Evolutionary conservation across 2,888 invertebrate species (phyloP), one percentile per base, ranked within the genome.

Genomic region (Rhingia rostrata): DNA sequence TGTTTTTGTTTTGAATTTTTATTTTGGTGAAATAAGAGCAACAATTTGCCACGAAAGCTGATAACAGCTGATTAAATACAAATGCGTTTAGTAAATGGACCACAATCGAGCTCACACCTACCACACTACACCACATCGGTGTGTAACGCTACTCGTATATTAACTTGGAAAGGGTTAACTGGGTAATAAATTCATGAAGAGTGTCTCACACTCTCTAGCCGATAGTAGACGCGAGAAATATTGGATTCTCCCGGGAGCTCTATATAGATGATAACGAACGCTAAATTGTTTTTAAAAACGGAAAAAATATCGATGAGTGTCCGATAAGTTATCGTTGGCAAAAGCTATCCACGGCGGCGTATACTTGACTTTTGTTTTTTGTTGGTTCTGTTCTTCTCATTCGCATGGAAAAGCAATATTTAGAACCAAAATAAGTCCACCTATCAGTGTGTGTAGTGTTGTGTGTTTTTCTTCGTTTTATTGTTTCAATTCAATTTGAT

Each of bases 41-140:
- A 79, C 67, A 83, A 73, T 53, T 60, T 41, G 51, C 74, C 30
- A 41, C 39, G 43, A 10, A 37, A 22, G 30, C 63, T 69, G 83
- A 83, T 83, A 83, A 83, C 79, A 74, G 35, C 45, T 69, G 78
- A 83, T 83, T 73, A 78, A 78, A 72, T 22, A 73, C 33, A 47
- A 83, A 78, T 73, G 72, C 78, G 49, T 53, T 53, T 67, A 30
- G 6, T 9, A 63, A 53, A 73, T 83, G 73, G 64, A 69, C 69
- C 79, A 69, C 58, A 69, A 67, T 53, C 73, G 14, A 10, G 22
- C n/a, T 49, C 56, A 45, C 61, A 39, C 54, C 30, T 10, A 10
- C 43, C 49, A 33, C 12, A 33, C 14, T 54, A 30, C 14, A 10
- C 35, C 49, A 12, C 12, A 33, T 22, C 63, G 32, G 63, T 54